Evolutionary conservation across 1,140 invertebrate genomes (phyloP).

Genomic region (Drosophila orosa): DNA sequence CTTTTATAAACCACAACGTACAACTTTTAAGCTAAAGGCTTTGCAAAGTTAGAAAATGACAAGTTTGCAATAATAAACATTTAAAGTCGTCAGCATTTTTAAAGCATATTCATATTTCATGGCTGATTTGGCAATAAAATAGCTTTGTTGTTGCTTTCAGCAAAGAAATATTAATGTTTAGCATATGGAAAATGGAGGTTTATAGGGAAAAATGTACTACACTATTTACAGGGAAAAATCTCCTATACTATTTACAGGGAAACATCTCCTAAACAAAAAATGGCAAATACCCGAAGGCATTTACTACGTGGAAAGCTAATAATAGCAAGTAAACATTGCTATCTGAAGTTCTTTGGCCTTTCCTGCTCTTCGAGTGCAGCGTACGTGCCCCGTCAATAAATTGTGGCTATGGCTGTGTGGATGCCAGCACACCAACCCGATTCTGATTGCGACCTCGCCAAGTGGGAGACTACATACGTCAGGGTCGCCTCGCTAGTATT

Average conservation of each 20-base stretch:
- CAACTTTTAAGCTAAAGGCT: no score
- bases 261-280: no score
- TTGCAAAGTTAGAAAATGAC: neutral
- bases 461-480: conserved; percentile 17
- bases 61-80: conserved; percentile 1
- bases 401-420: conserved; percentile 20
- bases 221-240: no score
- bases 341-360: conserved; percentile 17
- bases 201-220: neutral
- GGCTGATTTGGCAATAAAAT: conserved; percentile 14
- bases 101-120: conserved; percentile 24
- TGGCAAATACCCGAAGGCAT: neutral
- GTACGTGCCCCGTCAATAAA: conserved; percentile 27
- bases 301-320: conserved; percentile 1
- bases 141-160: neutral
- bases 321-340: conserved; percentile 8
- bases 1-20: neutral
- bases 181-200: conserved; percentile 1
- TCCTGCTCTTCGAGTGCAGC: conserved; percentile 13
- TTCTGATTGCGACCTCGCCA: conserved; percentile 50
- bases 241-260: no score
- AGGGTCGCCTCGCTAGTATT: conserved; percentile 16
- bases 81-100: neutral
- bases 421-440: conserved; percentile 54
- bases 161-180: neutral